Evolutionary conservation across 2,888 invertebrate genomes (phyloP).

Genomic region (Troides aeacus): DNA sequence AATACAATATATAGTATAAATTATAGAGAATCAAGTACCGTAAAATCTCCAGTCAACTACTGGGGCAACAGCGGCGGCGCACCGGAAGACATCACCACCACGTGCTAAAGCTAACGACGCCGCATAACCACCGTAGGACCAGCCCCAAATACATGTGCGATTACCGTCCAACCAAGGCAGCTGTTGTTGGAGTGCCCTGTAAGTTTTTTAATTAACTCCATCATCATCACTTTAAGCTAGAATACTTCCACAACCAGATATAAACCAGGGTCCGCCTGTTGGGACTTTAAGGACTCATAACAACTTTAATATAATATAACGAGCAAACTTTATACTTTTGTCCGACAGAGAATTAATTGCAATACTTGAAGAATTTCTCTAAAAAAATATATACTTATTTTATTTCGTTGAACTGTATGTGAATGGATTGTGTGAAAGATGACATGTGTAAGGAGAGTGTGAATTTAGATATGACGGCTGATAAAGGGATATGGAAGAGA

Average conservation of each 20-base stretch:
- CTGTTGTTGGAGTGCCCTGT: constrained; percentile 82
- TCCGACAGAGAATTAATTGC: neutral
- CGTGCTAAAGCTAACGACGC: constrained; percentile 92
- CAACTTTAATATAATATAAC: no score
- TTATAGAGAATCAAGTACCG: constrained; percentile 78
- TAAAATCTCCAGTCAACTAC: constrained; percentile 98
- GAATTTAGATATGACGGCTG: no score
- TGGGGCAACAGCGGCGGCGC: constrained; percentile 97
- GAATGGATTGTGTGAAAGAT: no score
- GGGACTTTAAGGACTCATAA: no score
- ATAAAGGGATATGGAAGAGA: no score
- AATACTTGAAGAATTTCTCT: neutral
- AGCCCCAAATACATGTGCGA: constrained; percentile 97
- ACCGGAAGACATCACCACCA: constrained; percentile 90
- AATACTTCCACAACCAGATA: no score
- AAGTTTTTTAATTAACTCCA: constrained; percentile 35
- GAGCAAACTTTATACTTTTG: no score
- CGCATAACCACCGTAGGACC: constrained; percentile 99
- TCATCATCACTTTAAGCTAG: neutral
- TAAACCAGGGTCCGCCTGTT: no score
- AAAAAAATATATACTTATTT: no score
- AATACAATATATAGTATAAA: no score
- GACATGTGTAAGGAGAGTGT: no score
- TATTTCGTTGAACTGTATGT: no score
- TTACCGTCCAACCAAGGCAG: constrained; percentile 87